Evolutionary conservation across 2,797 vertebrate genomes (phyloP), one percentile per base, ranked within the genome.

Genomic region (Vespertilio murinus): DNA sequence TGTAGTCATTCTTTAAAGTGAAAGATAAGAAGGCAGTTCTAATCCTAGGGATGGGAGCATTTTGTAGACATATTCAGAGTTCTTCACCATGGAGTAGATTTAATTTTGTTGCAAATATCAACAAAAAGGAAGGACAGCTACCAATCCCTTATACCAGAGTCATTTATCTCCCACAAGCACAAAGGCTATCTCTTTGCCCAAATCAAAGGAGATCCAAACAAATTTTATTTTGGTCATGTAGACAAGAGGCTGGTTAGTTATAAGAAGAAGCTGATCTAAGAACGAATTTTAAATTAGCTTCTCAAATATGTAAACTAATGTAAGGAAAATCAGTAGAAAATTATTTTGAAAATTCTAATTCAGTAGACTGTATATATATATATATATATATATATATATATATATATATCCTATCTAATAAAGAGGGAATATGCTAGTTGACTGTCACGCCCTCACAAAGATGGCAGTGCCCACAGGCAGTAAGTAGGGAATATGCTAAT

Each of bases 161-260:
- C 88, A 88, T 25, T 52, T 65, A 17, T 92, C 74, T 77, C 6
- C 59, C 52, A 70, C 6, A 85, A 88, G 28, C 64, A 67, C n/a
- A 91, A 79, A 61, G 54, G 42, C 13, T 78, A 59, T 73, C 23
- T 35, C 33, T 83, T 84, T 71, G 25, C 7, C 77, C 33, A 33
- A 73, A 49, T 88, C 80, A 92, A 94, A 80, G 33, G 22, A 94
- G 33, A 90, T 69, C 6, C 35, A 91, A 79, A 75, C 49, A 18
- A 71, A 87, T 2, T n/a, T 38, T 40, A 54, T 45, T 92, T 74
- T 86, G 38, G 94, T 42, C 28, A 61, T 61, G 28, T 30, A 30
- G 59, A 61, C 28, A 30, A 30, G 59, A 61, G 25, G 25, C 28
- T 61, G 59, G 59, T 30, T 61, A 30, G 28, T 30, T 30, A 30